Base-by-base conservation (phyloP, 2,797 vertebrate genomes). In the Pempheris klunzingeri region DNA sequence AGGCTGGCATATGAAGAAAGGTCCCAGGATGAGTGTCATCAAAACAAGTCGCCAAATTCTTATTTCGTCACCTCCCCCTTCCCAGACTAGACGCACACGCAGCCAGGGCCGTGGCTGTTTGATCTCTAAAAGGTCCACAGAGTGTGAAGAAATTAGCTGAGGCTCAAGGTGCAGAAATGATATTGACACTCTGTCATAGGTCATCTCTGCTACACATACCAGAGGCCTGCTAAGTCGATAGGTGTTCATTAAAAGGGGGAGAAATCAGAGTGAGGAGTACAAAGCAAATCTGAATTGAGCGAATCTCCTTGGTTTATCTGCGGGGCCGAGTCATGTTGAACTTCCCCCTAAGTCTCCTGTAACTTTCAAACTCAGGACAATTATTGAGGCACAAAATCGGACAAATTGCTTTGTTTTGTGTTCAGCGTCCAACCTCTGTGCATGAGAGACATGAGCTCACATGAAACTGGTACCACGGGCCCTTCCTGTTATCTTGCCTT, bases 1-100 rank as follows among this genome's bases (percentile, higher is more conserved):
- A 2, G 70, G 84, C 78, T 84, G 87, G 84, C 89, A 91, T 92
- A 90, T 90, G 77, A 92, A 85, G 82, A 94, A 93, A 92, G 87
- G 86, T 87, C 82, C 88, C 74, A 65, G 79, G 57, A 90, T 80
- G 78, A 86, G 74, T 79, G 69, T 88, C 89, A 92, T 93, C 90
- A 90, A 89, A 92, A 94, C 85, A 85, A 84, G 78, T 83, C 71
- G 11, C 67, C 82, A 68, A 90, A 89, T 85, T 80, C 61, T 68
- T 74, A 71, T 61, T 82, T 41, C 0, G n/a, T 71, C 76, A 76
- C 4, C 5, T 36, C 28, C 5, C 36, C 46, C 5, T 30, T 52
- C 13, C 18, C 55, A 72, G 81, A 76, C 69, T 71, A 81, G 63
- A 87, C 71, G 7, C 30, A 53, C 57, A 14, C 68, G 28, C 41